Evolutionary conservation across 2,797 vertebrate species (phyloP), one percentile per base, ranked within the genome.

Genomic region (Smutsia gigantea): DNA sequence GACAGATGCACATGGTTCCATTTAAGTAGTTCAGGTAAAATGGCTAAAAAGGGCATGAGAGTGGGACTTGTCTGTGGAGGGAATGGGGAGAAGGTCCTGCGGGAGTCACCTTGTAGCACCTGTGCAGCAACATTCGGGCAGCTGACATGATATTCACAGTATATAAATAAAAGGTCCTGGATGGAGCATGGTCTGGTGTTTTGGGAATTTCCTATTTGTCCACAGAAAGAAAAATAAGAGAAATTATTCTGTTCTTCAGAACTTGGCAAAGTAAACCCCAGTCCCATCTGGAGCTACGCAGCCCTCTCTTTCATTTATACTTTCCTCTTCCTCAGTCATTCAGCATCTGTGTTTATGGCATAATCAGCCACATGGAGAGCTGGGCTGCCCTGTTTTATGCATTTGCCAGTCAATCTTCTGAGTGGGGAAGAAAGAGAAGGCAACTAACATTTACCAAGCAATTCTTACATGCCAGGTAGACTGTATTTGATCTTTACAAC

Each of bases 131-230:
- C 98, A 99, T 99, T 39, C 99, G 99, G 0, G 99, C 99, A 0
- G 99, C 99, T 0, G 99, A 97, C 17, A 99, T 98, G 59, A 99
- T 98, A 96, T 99, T 99, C 92, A 99, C 99, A 0, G 99, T 99
- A 96, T 99, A 99, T 84, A 99, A 99, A 98, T 99, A 99, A 98
- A 99, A 99, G 29, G 99, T 99, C 69, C 99, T 99, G 75, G 99
- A 99, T 0, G 99, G 99, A 0, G 99, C 99, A 0, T 99, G 99
- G 98, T 99, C 99, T 0, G 99, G 99, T 0, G 99, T 99, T 98
- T 99, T 99, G 42, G 99, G 99, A 96, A 99, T 99, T 98, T 99
- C 99, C 99, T 99, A 94, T 59, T 77, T 31, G 90, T 96, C 49
- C 13, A 94, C 0, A 83, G 66, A 90, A 81, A 88, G 64, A 66